These are phyloP conservation scores for Drosophila falleni DNA, from an alignment of 2,888 invertebrate genomes.

Conservation along the genomic window DNA sequence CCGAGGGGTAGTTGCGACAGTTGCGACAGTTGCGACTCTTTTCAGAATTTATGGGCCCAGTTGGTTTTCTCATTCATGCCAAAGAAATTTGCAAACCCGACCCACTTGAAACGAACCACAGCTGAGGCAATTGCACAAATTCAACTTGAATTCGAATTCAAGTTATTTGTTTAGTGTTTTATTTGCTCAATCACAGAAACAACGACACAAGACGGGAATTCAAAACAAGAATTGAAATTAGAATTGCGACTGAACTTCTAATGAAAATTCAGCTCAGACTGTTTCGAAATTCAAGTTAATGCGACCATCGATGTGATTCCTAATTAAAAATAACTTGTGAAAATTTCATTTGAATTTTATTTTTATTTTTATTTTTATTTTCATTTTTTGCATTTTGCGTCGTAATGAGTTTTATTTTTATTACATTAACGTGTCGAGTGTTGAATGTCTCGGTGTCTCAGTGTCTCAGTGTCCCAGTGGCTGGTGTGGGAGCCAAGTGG, in stretches of 20 bases:
- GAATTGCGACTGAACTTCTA: constrained; percentile 46
- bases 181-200: constrained; percentile 48
- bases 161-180: constrained; percentile 39
- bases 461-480: constrained; percentile 5
- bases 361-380: background rate
- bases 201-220: constrained; percentile 7
- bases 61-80: constrained; percentile 58
- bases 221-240: constrained; percentile 36
- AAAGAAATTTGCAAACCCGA: constrained; percentile 76
- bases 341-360: constrained; percentile 63
- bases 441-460: constrained; percentile 1
- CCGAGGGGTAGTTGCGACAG: constrained; percentile 31
- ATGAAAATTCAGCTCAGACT: constrained; percentile 40
- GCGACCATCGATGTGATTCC: constrained; percentile 40
- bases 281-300: constrained; percentile 26
- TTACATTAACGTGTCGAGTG: constrained; percentile 68
- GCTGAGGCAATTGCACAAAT: constrained; percentile 41
- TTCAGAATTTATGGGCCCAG: constrained; percentile 57
- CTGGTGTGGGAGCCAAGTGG: constrained; percentile 34
- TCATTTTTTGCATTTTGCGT: constrained; percentile 16
- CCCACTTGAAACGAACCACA: constrained; percentile 56
- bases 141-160: constrained; percentile 43
- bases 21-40: constrained; percentile 47
- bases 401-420: constrained; percentile 62
- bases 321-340: constrained; percentile 49